Percentiles rank a stretch among this genome's conserved stretches.
Conservation (phyloP, 2,113 vertebrate genomes). For the Tragulus kanchil region DNA sequence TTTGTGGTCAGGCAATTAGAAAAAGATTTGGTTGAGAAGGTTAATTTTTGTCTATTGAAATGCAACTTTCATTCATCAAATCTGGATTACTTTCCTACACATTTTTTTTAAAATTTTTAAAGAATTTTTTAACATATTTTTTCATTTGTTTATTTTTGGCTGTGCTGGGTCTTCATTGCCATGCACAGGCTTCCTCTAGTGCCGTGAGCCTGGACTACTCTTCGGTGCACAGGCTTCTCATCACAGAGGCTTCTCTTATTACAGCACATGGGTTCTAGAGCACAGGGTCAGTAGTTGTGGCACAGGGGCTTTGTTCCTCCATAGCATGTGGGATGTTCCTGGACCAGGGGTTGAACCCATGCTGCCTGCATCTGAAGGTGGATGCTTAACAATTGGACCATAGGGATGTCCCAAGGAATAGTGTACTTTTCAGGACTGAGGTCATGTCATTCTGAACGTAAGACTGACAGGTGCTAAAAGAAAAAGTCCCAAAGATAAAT, state of each 20-base stretch:
- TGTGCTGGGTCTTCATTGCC: accelerated
- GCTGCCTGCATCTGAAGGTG: not conserved
- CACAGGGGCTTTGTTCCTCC: not conserved
- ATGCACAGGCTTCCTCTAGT: accelerated
- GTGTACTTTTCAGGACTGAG: not conserved
- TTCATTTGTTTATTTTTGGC: not conserved
- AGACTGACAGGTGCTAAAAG: not conserved
- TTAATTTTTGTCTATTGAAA: not conserved
- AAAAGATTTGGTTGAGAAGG: not conserved
- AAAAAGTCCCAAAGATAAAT: not conserved
- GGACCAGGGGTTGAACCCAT: not conserved
- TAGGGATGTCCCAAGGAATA: not conserved
- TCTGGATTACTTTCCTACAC: not conserved
- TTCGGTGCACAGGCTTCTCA: not conserved
- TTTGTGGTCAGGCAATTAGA: not conserved
- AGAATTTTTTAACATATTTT: not conserved
- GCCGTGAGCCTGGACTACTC: not conserved
- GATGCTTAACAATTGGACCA: not conserved
- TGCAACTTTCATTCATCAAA: not conserved
- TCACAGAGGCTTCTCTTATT: not conserved
- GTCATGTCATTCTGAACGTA: not conserved
- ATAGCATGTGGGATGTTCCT: not conserved
- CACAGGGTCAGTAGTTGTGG: not conserved
- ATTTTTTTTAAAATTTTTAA: conserved; percentile 29
- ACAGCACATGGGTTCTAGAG: not conserved